phyloP scores from a whole-genome alignment of 2,797 vertebrate species.

The Streptopelia turtur region DNA sequence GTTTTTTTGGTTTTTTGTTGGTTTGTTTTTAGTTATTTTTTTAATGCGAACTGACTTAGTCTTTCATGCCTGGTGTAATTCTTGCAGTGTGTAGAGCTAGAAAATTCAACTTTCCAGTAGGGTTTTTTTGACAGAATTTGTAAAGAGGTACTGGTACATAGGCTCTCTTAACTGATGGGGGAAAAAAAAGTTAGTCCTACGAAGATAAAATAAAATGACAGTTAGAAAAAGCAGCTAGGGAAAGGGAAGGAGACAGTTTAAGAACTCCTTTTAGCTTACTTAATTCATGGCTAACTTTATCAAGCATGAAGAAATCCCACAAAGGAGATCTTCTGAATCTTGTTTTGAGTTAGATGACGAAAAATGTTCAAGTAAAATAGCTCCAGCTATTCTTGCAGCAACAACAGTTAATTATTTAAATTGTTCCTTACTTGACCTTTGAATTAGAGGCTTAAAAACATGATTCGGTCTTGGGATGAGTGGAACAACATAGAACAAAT shows the following conservation, averaged over 20 bases:
- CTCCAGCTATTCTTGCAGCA: not conserved
- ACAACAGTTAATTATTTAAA: not conserved
- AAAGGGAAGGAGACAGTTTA: not conserved
- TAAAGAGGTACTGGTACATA: not conserved
- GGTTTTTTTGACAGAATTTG: not conserved
- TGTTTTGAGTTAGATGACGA: not conserved
- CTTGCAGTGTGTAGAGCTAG: not conserved
- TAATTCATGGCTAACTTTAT: not conserved
- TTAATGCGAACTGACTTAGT: not conserved
- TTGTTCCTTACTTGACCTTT: not conserved
- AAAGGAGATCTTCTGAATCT: not conserved
- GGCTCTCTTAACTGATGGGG: not conserved
- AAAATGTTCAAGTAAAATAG: not conserved
- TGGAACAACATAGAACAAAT: not conserved
- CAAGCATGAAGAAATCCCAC: not conserved
- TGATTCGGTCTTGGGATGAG: not conserved
- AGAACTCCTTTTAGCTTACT: not conserved
- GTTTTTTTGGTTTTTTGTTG: no score
- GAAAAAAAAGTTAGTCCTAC: not conserved
- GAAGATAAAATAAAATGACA: not conserved
- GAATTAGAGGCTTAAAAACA: not conserved
- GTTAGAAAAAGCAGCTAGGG: not conserved
- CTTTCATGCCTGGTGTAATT: not conserved
- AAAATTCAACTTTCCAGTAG: not conserved
- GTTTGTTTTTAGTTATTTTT: not conserved